A percentile compares a stretch with the other conserved stretches of the same genome.
Conservation (phyloP, 2,888 invertebrate species). For the Spisula subtruncata region DNA sequence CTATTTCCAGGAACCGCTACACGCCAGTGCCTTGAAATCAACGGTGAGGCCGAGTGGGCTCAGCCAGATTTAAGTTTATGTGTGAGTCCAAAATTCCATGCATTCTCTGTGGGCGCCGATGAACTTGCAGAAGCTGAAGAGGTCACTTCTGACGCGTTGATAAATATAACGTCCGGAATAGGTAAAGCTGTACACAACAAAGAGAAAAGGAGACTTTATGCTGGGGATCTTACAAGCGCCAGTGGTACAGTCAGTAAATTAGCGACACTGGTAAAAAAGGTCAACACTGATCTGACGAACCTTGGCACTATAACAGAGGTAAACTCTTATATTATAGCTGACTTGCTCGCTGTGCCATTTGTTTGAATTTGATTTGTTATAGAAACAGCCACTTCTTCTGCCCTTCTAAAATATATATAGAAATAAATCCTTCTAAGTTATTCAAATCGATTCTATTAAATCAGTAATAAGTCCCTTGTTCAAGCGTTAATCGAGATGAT, state of each 20-base stretch:
- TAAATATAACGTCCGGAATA: constrained; percentile 64
- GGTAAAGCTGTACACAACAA: constrained; percentile 50
- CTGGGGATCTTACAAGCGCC: constrained; percentile 78
- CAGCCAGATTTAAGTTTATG: constrained; percentile 78
- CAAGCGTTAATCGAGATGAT: too few relatives aligned
- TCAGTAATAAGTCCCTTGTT: too few relatives aligned
- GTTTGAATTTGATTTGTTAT: too few relatives aligned
- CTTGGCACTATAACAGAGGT: constrained; percentile 35
- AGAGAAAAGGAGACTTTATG: constrained; percentile 65
- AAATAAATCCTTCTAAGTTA: too few relatives aligned
- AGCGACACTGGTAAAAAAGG: constrained; percentile 66
- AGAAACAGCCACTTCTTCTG: too few relatives aligned
- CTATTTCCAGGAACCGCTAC: constrained; percentile 72
- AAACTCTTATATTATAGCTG: too few relatives aligned
- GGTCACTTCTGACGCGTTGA: constrained; percentile 39
- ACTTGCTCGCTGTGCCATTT: too few relatives aligned
- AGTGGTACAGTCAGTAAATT: constrained; percentile 71
- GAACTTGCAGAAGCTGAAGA: constrained; percentile 42
- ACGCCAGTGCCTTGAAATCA: constrained; percentile 66
- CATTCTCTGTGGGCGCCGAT: constrained; percentile 56
- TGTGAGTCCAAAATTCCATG: constrained; percentile 71
- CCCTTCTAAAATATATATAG: too few relatives aligned
- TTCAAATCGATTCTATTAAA: too few relatives aligned
- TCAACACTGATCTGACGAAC: background rate
- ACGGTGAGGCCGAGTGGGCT: constrained; percentile 62